Percentiles rank a stretch among this genome's conserved stretches.
phyloP scores from a whole-genome alignment of 1,140 invertebrate genomes.

The Cydia amplana region DNA sequence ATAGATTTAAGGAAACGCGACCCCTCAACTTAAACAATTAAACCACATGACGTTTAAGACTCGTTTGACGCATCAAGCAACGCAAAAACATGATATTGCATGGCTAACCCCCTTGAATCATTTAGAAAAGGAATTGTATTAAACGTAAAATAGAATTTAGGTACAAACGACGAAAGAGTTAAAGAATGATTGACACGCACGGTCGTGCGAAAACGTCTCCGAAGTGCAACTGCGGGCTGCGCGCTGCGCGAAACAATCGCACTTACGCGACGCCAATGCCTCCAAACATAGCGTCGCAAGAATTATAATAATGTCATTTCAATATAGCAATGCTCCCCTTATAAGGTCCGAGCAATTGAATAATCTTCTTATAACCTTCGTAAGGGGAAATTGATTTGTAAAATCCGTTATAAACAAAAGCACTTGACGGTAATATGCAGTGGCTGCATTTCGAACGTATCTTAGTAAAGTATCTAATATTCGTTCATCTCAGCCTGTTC shows the following conservation, averaged over 20 bases:
- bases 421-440: not conserved
- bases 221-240: conserved; percentile 39
- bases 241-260: not conserved
- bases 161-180: not conserved
- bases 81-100: not conserved
- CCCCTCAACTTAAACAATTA: conserved; percentile 5
- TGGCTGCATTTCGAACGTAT: not conserved
- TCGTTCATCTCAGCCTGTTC: not conserved
- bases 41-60: not conserved
- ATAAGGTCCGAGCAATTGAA: conserved; percentile 4
- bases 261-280: not conserved
- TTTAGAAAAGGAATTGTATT: not conserved
- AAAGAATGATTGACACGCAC: conserved; percentile 37
- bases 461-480: not conserved
- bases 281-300: not conserved
- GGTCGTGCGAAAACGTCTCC: conserved; percentile 40
- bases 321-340: conserved; percentile 1
- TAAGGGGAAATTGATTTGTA: not conserved
- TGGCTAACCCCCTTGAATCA: not conserved
- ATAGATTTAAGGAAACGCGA: conserved; percentile 1
- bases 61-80: not conserved
- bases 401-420: conserved; percentile 5
- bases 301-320: conserved; percentile 4
- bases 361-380: conserved; percentile 11
- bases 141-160: not conserved